Evolutionary conservation across 2,888 invertebrate genomes (phyloP).

Genomic region (Melieria crassipennis): DNA sequence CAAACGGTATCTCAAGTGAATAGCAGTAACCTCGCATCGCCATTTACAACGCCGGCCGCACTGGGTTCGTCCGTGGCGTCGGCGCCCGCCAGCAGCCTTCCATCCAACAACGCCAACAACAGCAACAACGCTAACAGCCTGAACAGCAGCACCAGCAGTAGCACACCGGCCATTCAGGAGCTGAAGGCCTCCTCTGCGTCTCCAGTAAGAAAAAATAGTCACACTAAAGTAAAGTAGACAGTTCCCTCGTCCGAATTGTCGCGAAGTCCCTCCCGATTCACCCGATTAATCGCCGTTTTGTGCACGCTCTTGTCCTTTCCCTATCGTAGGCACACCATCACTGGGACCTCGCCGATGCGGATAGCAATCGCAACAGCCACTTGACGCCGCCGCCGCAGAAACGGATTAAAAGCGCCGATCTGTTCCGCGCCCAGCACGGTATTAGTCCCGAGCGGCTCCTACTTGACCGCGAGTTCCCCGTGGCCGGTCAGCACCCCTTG

Average conservation of each 20-base stretch:
- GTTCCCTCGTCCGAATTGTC: constrained; percentile 42
- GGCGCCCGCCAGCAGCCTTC: constrained; percentile 25
- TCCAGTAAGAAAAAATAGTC: constrained; percentile 65
- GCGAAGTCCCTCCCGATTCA: too few species aligned
- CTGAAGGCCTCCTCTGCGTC: constrained; percentile 65
- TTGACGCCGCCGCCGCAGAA: constrained; percentile 74
- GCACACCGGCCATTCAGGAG: constrained; percentile 64
- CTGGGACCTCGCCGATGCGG: constrained; percentile 71
- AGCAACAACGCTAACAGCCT: constrained; percentile 39
- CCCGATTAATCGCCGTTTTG: too few species aligned
- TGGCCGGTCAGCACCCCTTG: constrained; percentile 62
- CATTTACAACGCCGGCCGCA: constrained; percentile 40
- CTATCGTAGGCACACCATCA: constrained; percentile 62
- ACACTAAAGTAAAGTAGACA: constrained; percentile 62
- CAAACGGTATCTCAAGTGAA: constrained; percentile 49
- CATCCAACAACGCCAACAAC: constrained; percentile 26
- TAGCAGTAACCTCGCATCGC: constrained; percentile 43
- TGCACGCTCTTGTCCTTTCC: not conserved
- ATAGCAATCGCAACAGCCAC: constrained; percentile 66
- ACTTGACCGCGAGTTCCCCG: constrained; percentile 64
- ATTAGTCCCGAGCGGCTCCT: constrained; percentile 64
- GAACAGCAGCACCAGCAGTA: constrained; percentile 37
- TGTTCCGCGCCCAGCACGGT: constrained; percentile 73
- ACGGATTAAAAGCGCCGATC: constrained; percentile 76
- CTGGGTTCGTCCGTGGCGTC: constrained; percentile 18